phyloP scores from a whole-genome alignment of 2,797 vertebrate genomes.

The Arnoldichthys spilopterus region DNA sequence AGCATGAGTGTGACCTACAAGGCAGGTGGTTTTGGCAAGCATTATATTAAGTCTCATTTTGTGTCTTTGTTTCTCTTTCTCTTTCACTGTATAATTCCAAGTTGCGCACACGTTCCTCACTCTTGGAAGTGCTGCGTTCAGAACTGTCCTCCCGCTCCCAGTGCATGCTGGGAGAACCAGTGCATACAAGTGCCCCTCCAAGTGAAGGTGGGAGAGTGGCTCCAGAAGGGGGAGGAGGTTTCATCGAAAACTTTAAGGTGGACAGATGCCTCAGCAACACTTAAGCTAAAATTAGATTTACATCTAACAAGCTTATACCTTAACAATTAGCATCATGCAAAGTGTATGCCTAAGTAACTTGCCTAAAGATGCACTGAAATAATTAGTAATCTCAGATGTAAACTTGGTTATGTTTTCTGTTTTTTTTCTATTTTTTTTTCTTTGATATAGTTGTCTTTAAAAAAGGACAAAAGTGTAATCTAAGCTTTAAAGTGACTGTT shows the following conservation, averaged over 20 bases:
- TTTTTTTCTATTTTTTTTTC: too few species aligned
- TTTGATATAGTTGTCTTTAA: too few species aligned
- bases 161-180: slow-evolving; percentile 77
- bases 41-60: background rate
- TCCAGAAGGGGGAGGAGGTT: slow-evolving; percentile 78
- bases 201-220: slow-evolving; percentile 65
- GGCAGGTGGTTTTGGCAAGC: too few species aligned
- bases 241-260: slow-evolving; percentile 84
- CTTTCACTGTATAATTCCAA: slow-evolving; percentile 51
- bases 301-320: background rate
- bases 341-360: background rate
- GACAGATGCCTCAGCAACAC: background rate
- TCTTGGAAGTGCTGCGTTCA: slow-evolving; percentile 75
- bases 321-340: background rate
- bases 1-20: too few species aligned
- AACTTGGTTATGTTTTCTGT: background rate
- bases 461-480: too few species aligned
- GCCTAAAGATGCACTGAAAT: background rate
- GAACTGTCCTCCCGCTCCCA: slow-evolving; percentile 78
- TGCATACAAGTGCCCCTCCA: slow-evolving; percentile 54
- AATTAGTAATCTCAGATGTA: background rate
- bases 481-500: too few species aligned
- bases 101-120: slow-evolving; percentile 79
- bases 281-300: background rate
- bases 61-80: background rate